phyloP scores from a whole-genome alignment of 2,888 invertebrate genomes.

The Candidula unifasciata region DNA sequence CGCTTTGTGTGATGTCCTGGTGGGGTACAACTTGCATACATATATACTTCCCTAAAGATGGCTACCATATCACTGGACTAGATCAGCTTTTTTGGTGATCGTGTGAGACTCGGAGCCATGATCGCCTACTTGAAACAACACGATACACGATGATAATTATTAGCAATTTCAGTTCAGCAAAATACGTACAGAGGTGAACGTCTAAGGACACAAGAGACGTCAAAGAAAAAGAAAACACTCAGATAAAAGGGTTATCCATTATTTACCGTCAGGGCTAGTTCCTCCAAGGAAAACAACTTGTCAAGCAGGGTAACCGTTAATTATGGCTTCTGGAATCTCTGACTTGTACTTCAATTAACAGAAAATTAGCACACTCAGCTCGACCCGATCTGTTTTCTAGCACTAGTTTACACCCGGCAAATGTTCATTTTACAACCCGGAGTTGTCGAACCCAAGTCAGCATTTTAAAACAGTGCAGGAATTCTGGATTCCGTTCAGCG shows the following conservation, averaged over 20 bases:
- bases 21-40: no score
- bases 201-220: neutral
- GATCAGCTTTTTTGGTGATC: no score
- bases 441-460: neutral
- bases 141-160: no score
- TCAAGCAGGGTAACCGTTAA: neutral
- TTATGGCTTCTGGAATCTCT: neutral
- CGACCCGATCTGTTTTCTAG: neutral
- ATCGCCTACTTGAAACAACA: no score
- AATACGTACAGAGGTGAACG: neutral
- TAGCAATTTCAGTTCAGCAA: no score
- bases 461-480: neutral
- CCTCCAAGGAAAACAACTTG: neutral
- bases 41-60: no score
- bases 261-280: constrained; percentile 7
- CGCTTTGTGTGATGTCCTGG: no score
- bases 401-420: neutral
- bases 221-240: neutral
- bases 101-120: no score
- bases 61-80: no score
- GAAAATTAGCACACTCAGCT: neutral
- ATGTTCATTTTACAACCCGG: constrained; percentile 1
- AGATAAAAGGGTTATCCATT: neutral
- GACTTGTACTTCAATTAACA: constrained; percentile 7
- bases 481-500: no score